Evolutionary conservation across 1,140 invertebrate genomes (phyloP), one percentile per base, ranked within the genome.

Genomic region (Zophobas morio): DNA sequence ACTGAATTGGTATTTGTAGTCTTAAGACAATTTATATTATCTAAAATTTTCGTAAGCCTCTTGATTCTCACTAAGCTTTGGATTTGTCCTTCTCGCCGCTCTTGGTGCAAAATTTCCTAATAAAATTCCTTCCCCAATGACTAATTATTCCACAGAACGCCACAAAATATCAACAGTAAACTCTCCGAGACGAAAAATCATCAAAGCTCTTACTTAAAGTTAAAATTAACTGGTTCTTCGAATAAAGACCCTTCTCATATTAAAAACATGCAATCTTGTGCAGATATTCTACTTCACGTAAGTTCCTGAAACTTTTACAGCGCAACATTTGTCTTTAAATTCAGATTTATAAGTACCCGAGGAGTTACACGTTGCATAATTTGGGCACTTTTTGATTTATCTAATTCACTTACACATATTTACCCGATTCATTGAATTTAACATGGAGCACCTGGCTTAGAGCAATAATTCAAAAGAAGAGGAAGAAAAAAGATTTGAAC

Each of bases 1-100:
- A 66, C 60, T 66, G 39, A 66, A 66, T 66, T 66, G 60, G 60
- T 66, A 66, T 66, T 66, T 66, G 60, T 66, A 66, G 60, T 42
- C 39, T 66, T 66, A 66, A 66, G 60, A 42, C 60, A 66, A 66
- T 66, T 66, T 40, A 46, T 66, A 66, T 66, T 66, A 66, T 66
- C 60, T 66, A 66, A 66, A 66, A 66, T 66, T 66, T 66, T 42
- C 60, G 60, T 66, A 66, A 66, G 60, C 39, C 39, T 66, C 60
- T 39, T 66, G 60, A 66, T 66, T 40, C 60, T 42, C 60, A 39
- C 8, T 66, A 42, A 66, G 60, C 60, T 66, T 66, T 42, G 39
- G 60, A 66, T 66, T 66, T 42, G 60, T 66, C n/a, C 39, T 57
- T 57, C 54, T 46, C 60, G 60, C 39, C 37, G 37, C 60, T 42